These are phyloP conservation scores for Odontesthes bonariensis DNA, from an alignment of 2,113 vertebrate genomes.

Conservation along the genomic window DNA sequence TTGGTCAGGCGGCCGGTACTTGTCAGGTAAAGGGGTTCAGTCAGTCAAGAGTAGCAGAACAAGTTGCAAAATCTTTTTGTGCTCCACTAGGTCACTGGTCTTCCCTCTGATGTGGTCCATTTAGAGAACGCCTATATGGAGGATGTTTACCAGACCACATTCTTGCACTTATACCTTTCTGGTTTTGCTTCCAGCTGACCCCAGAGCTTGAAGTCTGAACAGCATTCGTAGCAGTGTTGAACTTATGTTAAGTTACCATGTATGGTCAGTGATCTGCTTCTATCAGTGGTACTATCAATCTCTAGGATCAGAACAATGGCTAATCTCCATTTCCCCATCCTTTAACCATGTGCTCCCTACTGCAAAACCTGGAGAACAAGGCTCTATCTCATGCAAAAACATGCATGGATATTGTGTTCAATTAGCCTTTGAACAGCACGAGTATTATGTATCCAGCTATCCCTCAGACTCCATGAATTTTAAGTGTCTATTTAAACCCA, in stretches of 20 bases:
- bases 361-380: slow-evolving; percentile 19
- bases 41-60: slow-evolving; percentile 35
- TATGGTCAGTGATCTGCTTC: slow-evolving; percentile 49
- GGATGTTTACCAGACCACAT: slow-evolving; percentile 46
- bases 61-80: slow-evolving; percentile 27
- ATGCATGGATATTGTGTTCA: slow-evolving; percentile 53
- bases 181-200: slow-evolving; percentile 30
- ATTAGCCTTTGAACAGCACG: slow-evolving; percentile 57
- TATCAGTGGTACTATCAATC: slow-evolving; percentile 53
- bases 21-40: slow-evolving; percentile 45
- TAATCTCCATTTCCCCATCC: slow-evolving; percentile 27
- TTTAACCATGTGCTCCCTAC: slow-evolving; percentile 20
- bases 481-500: slow-evolving; percentile 65
- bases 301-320: slow-evolving; percentile 29
- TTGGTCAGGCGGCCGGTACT: slow-evolving; percentile 48
- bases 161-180: slow-evolving; percentile 23
- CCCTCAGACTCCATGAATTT: slow-evolving; percentile 60
- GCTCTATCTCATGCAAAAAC: slow-evolving; percentile 48
- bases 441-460: slow-evolving; percentile 54
- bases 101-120: slow-evolving; percentile 41
- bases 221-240: slow-evolving; percentile 35
- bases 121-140: slow-evolving; percentile 23
- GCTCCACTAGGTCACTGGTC: slow-evolving; percentile 6
- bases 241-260: slow-evolving; percentile 38
- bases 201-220: slow-evolving; percentile 41